A percentile compares a stretch with the other conserved stretches of the same genome.
Conservation (phyloP, 2,888 invertebrate species). For the Watsonalla binaria region DNA sequence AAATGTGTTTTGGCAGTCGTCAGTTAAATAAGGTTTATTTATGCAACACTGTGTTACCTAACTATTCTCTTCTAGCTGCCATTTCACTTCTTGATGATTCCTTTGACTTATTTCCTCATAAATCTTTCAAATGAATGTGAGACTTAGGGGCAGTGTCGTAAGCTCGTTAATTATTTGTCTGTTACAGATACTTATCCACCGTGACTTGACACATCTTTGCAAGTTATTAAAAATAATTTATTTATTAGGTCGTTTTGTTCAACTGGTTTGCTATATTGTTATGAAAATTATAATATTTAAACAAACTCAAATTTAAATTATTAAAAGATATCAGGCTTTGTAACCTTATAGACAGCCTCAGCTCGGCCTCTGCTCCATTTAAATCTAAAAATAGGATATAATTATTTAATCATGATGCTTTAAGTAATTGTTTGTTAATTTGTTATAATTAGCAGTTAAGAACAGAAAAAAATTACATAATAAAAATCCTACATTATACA, state of each 20-base stretch:
- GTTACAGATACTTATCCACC: not conserved
- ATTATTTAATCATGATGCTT: no score
- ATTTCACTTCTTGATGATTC: constrained; percentile 28
- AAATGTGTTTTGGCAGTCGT: constrained; percentile 33
- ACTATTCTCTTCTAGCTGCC: constrained; percentile 28
- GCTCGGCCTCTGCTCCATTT: no score
- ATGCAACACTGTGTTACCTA: constrained; percentile 26
- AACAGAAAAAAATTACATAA: no score
- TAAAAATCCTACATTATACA: no score
- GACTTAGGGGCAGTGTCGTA: constrained; percentile 1
- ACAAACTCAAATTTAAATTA: no score
- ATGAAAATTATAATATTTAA: no score
- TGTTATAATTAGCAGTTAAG: no score
- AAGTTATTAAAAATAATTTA: not conserved
- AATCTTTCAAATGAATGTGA: constrained; percentile 3
- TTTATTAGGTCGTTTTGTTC: not conserved
- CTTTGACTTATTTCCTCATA: constrained; percentile 14
- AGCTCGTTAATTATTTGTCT: constrained; percentile 2
- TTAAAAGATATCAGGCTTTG: no score
- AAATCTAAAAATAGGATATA: no score
- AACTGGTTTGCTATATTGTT: no score
- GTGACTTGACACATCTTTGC: not conserved
- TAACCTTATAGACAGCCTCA: no score
- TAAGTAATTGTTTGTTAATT: no score
- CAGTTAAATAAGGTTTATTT: constrained; percentile 35